A percentile compares a stretch with the other conserved stretches of the same genome.
Evolutionary conservation across 1,140 invertebrate genomes (phyloP).

Genomic region (Pinna nobilis): DNA sequence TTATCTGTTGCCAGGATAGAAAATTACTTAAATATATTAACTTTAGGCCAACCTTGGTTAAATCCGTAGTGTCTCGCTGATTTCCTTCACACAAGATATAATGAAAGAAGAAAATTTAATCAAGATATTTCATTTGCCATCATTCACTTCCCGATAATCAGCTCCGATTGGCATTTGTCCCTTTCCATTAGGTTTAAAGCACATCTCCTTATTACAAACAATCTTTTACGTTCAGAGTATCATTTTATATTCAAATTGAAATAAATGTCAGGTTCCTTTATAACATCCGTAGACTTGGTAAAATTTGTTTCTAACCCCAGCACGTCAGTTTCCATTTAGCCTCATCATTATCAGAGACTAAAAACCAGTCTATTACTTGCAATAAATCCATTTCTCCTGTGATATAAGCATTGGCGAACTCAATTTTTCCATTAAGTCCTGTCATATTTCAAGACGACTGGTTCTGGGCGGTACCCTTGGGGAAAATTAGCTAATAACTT

Average conservation of each 20-base stretch:
- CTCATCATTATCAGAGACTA: not conserved
- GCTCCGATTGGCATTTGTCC: not conserved
- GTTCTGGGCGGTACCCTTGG: conserved; percentile 20
- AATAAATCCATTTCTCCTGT: conserved; percentile 6
- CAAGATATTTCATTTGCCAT: not conserved
- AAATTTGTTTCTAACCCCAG: not conserved
- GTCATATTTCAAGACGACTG: conserved; percentile 27
- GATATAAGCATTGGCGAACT: conserved; percentile 19
- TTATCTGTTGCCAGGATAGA: not conserved
- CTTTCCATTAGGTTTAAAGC: not conserved
- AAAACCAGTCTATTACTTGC: not conserved
- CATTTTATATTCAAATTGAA: not conserved
- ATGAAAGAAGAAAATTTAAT: not conserved
- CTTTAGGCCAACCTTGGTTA: not conserved
- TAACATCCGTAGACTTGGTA: not conserved
- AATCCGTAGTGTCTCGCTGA: not conserved
- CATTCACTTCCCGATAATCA: not conserved
- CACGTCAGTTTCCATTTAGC: not conserved
- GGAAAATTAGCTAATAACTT: conserved; percentile 47
- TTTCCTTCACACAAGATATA: not conserved
- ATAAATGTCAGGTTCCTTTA: not conserved
- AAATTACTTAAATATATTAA: conserved; percentile 2
- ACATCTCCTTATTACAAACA: not conserved
- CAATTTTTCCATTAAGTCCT: conserved; percentile 26
- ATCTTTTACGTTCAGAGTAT: not conserved